phyloP scores from a whole-genome alignment of 2,113 vertebrate genomes.

The Sterna hirundo region DNA sequence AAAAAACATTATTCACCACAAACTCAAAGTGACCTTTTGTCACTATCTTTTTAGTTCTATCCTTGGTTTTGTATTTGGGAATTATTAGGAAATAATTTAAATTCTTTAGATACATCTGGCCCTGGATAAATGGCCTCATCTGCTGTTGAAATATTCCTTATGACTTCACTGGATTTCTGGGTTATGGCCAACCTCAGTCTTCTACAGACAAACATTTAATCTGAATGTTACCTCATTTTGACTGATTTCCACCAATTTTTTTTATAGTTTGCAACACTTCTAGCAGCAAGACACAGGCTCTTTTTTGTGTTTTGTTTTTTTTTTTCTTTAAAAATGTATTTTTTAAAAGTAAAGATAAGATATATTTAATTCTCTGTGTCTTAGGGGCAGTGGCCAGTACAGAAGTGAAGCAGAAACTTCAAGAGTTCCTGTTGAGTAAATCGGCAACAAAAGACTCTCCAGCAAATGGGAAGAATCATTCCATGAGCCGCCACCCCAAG shows the following conservation, averaged over 20 bases:
- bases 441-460: slow-evolving; percentile 90
- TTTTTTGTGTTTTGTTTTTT: background rate
- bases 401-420: slow-evolving; percentile 98
- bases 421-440: slow-evolving; percentile 98
- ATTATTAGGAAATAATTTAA: slow-evolving; percentile 44
- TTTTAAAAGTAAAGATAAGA: background rate
- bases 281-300: background rate
- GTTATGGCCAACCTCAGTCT: background rate
- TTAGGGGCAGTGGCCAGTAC: slow-evolving; percentile 96
- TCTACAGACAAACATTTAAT: background rate
- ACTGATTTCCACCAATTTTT: background rate
- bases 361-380: slow-evolving; percentile 45
- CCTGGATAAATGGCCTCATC: slow-evolving; percentile 10
- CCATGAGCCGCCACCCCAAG: slow-evolving; percentile 88
- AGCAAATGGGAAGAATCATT: slow-evolving; percentile 84
- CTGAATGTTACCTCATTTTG: slow-evolving; percentile 12
- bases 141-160: slow-evolving; percentile 16
- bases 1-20: background rate
- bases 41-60: background rate
- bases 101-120: slow-evolving; percentile 48
- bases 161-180: slow-evolving; percentile 18
- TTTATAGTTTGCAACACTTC: background rate
- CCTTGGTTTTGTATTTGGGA: slow-evolving; percentile 1
- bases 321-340: background rate
- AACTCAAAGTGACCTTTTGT: slow-evolving; percentile 18